Base-by-base conservation (phyloP, 2,888 invertebrate genomes). In the Notodonta ziczac region DNA sequence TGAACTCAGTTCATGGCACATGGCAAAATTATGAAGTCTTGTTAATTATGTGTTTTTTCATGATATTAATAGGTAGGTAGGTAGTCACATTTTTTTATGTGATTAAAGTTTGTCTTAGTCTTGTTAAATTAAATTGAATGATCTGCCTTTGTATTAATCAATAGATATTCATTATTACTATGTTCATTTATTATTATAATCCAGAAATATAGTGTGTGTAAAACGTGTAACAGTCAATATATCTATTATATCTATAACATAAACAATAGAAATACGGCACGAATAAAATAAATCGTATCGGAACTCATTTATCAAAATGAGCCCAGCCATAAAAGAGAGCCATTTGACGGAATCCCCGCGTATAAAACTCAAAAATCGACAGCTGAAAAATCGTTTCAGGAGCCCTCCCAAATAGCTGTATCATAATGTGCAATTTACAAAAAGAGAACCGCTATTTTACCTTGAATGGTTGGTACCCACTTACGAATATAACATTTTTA, bases 291-390 rank as follows among this genome's bases (percentile, higher is more conserved):
- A 52, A 35, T 51, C 24, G 51, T 51, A 50, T 65, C 59, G 62
- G 56, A 67, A 62, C 52, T 58, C 70, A 61, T 73, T 67, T 65
- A 59, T 62, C 58, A 62, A 16, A 72, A 61, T 56, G 56, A 59
- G 54, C 57, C 35, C 57, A 53, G 35, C 52, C 52, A 52, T 60
- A 62, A 60, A 61, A 53, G 39, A 60, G 51, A 39, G 52, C 42
- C 51, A 61, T 66, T 59, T 59, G 58, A 57, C 35, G 42, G 42
- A 59, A 63, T 35, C 52, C 8, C 52, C 58, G 14, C 24, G 58
- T 55, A 42, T 58, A 58, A 61, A 59, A 59, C 32, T 66, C 59
- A 62, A 66, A 71, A 64, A 56, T 52, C 44, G 16, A 44, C 56
- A 46, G 14, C 55, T 61, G 48, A 58, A 66, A 63, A 59, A 44